phyloP scores from a whole-genome alignment of 2,113 vertebrate genomes.

The Procapra przewalskii region DNA sequence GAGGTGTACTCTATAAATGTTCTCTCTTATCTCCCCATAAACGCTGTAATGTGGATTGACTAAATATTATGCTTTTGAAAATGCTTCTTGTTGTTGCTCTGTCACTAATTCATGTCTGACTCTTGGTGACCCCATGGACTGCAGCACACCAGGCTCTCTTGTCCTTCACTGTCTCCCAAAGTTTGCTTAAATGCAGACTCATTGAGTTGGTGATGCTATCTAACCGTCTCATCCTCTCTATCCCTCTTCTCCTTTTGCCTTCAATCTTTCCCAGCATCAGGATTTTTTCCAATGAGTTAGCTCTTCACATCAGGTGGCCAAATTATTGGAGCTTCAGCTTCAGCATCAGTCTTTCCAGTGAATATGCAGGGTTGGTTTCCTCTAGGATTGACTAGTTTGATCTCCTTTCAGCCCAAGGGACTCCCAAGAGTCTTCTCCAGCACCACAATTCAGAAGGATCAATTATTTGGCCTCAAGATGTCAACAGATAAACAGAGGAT shows the following conservation, averaged over 20 bases:
- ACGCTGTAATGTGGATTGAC: background rate
- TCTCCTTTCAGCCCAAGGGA: background rate
- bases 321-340: background rate
- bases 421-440: background rate
- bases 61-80: background rate
- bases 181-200: background rate
- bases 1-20: background rate
- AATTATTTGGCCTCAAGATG: background rate
- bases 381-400: background rate
- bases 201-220: background rate
- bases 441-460: background rate
- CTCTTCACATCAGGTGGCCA: background rate
- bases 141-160: background rate
- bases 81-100: background rate
- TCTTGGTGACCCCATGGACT: background rate
- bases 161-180: background rate
- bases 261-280: background rate
- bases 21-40: background rate
- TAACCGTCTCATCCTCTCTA: background rate
- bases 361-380: background rate
- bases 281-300: background rate
- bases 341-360: background rate
- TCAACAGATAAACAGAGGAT: background rate
- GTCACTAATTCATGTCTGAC: background rate
- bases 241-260: background rate